These are phyloP conservation scores for Ginglymostoma cirratum DNA, from an alignment of 2,113 vertebrate genomes.

Conservation along the genomic window DNA sequence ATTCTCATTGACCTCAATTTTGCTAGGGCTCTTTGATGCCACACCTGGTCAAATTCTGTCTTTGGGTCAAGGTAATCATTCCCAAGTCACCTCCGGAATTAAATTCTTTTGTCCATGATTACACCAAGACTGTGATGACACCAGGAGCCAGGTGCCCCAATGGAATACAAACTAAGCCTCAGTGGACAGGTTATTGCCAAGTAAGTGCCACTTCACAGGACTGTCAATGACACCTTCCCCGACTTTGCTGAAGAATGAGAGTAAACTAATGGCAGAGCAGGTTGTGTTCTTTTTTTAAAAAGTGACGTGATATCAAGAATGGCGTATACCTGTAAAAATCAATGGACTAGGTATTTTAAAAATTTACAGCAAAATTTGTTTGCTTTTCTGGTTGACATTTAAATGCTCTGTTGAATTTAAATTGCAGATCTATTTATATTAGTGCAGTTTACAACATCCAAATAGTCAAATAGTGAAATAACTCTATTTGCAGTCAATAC, in stretches of 20 bases:
- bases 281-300: not conserved
- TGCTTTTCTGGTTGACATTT: not conserved
- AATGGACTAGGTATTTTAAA: not conserved
- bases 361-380: not conserved
- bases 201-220: not conserved
- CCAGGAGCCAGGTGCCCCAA: not conserved
- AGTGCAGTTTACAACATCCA: not conserved
- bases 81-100: not conserved
- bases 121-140: not conserved
- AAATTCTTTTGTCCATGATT: not conserved
- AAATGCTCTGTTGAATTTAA: not conserved
- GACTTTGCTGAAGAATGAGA: not conserved
- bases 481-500: not conserved
- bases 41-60: not conserved
- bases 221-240: not conserved
- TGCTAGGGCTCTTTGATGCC: not conserved
- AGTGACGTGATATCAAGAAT: not conserved
- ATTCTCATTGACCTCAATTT: not conserved
- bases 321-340: not conserved
- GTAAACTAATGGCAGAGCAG: not conserved
- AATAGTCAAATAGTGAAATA: not conserved
- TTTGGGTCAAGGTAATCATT: not conserved
- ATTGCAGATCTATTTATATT: not conserved
- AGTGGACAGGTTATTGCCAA: not conserved
- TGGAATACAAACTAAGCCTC: not conserved